Percentiles rank a stretch among this genome's conserved stretches.
phyloP scores from a whole-genome alignment of 2,888 invertebrate genomes.

The Clitarchus hookeri region DNA sequence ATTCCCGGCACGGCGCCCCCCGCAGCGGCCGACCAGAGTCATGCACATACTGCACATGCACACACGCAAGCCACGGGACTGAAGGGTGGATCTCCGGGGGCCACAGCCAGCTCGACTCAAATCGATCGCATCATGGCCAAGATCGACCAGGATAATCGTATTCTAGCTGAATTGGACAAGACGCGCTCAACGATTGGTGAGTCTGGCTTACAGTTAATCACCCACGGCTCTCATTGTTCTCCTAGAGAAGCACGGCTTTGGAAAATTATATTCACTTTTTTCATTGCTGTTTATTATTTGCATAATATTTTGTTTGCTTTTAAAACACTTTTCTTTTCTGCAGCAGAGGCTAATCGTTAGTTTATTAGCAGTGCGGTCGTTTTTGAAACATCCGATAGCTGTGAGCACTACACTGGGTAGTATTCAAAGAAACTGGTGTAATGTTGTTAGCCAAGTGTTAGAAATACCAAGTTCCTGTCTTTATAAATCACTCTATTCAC shows the following conservation, averaged over 20 bases:
- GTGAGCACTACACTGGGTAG: no score
- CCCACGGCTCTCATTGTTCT: neutral
- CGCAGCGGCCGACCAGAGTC: conserved; percentile 41
- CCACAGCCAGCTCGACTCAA: conserved; percentile 59
- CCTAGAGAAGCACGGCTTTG: neutral
- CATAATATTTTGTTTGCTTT: neutral
- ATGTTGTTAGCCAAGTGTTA: no score
- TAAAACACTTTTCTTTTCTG: neutral
- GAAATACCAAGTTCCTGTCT: no score
- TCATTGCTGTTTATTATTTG: neutral
- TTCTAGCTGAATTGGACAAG: conserved; percentile 88
- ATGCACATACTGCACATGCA: conserved; percentile 33
- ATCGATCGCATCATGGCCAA: conserved; percentile 95
- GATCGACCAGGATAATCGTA: conserved; percentile 86
- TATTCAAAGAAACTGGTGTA: no score
- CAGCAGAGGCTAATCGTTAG: no score
- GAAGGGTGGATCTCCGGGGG: neutral
- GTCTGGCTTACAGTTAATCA: conserved; percentile 19
- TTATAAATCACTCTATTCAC: no score
- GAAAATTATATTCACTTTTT: neutral
- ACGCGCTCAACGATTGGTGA: conserved; percentile 68
- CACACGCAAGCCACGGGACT: neutral
- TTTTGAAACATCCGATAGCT: no score
- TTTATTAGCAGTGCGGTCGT: no score
- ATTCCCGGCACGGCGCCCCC: conserved; percentile 34